Evolutionary conservation across 2,888 invertebrate species (phyloP).

Genomic region (Eugnorisma glareosa): DNA sequence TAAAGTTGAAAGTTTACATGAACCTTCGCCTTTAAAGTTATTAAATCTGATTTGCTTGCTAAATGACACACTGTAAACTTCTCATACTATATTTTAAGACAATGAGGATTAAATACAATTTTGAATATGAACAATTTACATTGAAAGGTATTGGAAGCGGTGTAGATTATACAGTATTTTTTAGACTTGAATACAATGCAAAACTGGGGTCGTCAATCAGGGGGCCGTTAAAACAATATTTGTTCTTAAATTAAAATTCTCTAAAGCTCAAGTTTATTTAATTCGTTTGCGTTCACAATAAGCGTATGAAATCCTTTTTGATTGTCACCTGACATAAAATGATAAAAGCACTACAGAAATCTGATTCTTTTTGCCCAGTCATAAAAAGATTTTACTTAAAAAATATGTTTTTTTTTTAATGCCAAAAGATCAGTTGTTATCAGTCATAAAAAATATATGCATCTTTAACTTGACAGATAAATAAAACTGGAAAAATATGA

Average conservation of each 20-base stretch:
- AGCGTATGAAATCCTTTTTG: background rate
- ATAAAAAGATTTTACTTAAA: background rate
- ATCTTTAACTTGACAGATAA: conserved; percentile 26
- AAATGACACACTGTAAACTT: background rate
- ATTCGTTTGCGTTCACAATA: background rate
- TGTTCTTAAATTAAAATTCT: background rate
- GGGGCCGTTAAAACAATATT: conserved; percentile 2
- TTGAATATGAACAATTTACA: background rate
- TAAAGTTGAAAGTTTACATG: conserved; percentile 18
- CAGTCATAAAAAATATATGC: conserved; percentile 21
- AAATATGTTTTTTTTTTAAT: conserved; percentile 4
- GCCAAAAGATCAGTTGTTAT: conserved; percentile 32
- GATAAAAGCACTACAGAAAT: background rate
- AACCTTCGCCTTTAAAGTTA: conserved; percentile 31
- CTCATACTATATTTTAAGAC: background rate
- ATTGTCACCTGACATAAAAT: background rate
- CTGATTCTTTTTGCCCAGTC: conserved; percentile 7
- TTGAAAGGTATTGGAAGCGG: no score
- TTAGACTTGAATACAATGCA: background rate
- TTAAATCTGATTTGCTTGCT: background rate
- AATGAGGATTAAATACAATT: background rate
- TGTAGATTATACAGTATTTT: no score
- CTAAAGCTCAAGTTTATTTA: no score
- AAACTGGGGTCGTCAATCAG: background rate
- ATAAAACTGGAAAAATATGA: conserved; percentile 31